Evolutionary conservation across 2,888 invertebrate genomes (phyloP).

Genomic region (Chrysina gloriosa): DNA sequence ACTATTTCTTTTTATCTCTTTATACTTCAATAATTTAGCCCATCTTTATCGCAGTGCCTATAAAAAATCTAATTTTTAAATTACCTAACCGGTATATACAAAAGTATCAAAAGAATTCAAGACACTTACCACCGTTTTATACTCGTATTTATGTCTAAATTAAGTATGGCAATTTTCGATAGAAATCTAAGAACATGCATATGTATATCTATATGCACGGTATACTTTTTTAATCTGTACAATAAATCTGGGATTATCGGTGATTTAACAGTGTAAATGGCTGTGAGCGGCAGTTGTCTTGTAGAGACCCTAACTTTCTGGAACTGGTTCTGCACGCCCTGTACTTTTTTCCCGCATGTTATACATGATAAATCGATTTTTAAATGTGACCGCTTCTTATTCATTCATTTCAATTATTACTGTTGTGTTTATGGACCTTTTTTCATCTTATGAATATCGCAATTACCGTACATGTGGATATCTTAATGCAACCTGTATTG

Average conservation of each 20-base stretch:
- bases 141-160: too few relatives aligned
- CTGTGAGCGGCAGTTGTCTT: conserved; percentile 50
- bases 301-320: conserved; percentile 47
- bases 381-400: conserved; percentile 53
- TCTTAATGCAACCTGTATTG: conserved; percentile 29
- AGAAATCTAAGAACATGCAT: too few relatives aligned
- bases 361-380: conserved; percentile 56
- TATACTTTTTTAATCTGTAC: neutral
- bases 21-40: too few relatives aligned
- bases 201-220: neutral
- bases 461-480: conserved; percentile 36
- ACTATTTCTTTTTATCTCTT: too few relatives aligned
- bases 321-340: conserved; percentile 53
- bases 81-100: too few relatives aligned
- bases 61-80: too few relatives aligned
- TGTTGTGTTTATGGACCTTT: conserved; percentile 44
- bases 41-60: too few relatives aligned
- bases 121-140: too few relatives aligned
- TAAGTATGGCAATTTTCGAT: too few relatives aligned
- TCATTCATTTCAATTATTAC: conserved; percentile 48
- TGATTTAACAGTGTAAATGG: conserved; percentile 51
- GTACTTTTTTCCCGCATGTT: conserved; percentile 48
- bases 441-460: conserved; percentile 38
- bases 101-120: too few relatives aligned
- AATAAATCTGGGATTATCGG: conserved; percentile 49